phyloP scores from a whole-genome alignment of 2,797 vertebrate genomes.

The Phoebastria nigripes region DNA sequence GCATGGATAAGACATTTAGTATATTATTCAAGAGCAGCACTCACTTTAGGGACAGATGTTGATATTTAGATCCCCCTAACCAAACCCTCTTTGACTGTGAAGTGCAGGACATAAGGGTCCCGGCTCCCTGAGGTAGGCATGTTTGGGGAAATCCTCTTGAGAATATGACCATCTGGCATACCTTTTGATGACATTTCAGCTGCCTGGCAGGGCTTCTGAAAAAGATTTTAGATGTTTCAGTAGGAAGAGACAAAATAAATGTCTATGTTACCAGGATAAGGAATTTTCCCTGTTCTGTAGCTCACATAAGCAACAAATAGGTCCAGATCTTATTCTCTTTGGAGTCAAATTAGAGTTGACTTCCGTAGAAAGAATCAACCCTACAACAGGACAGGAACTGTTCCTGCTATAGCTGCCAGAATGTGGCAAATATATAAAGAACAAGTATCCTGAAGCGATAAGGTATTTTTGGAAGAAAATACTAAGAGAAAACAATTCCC shows the following conservation, averaged over 20 bases:
- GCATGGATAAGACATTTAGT: background rate
- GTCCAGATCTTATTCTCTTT: background rate
- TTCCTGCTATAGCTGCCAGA: background rate
- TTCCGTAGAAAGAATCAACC: background rate
- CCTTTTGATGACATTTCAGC: slow-evolving; percentile 12
- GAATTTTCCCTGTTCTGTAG: background rate
- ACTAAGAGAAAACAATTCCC: background rate
- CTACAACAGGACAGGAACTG: background rate
- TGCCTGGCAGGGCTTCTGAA: background rate
- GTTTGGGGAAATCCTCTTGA: background rate
- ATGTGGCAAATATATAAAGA: background rate
- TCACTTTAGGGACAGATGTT: slow-evolving; percentile 6
- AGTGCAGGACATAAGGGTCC: background rate
- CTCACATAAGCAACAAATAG: background rate
- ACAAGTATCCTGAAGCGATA: background rate
- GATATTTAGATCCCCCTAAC: slow-evolving; percentile 3
- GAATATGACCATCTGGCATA: slow-evolving; percentile 11
- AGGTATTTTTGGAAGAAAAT: background rate
- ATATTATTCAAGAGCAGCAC: background rate
- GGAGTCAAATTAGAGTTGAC: background rate
- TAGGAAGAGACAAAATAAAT: background rate
- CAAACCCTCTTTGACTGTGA: background rate
- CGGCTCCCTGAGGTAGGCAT: background rate
- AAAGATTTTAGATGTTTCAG: background rate
- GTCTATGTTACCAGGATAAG: background rate